A percentile compares a stretch with the other conserved stretches of the same genome.
Conservation (phyloP, 2,888 invertebrate species). For the Erannis defoliaria region DNA sequence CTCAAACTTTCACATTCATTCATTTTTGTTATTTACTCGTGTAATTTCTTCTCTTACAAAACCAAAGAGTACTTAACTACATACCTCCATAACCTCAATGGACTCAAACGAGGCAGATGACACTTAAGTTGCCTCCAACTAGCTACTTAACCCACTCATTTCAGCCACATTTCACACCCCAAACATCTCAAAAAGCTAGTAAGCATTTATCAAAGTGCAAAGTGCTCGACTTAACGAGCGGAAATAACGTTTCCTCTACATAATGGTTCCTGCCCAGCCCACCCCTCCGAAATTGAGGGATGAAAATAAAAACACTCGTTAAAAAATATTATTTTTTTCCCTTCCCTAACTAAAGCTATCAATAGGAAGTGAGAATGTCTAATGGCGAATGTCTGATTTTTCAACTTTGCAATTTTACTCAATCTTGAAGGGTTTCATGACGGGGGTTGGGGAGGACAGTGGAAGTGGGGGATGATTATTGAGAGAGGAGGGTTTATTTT, state of each 20-base stretch:
- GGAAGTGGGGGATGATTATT: constrained; percentile 5
- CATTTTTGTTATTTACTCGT: no score
- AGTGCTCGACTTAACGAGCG: constrained; percentile 82
- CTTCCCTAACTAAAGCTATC: constrained; percentile 46
- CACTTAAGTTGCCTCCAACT: constrained; percentile 18
- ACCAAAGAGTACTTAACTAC: neutral
- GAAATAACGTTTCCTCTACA: constrained; percentile 82
- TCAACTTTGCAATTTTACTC: constrained; percentile 35
- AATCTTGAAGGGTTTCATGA: constrained; percentile 6
- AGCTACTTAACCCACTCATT: constrained; percentile 36
- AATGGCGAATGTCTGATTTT: constrained; percentile 33
- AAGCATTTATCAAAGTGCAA: constrained; percentile 81
- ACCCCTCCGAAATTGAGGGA: constrained; percentile 60
- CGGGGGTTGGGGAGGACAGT: constrained; percentile 8
- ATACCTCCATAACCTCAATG: neutral
- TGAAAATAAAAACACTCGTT: constrained; percentile 68
- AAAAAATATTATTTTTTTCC: constrained; percentile 67
- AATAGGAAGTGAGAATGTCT: constrained; percentile 37
- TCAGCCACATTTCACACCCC: constrained; percentile 53
- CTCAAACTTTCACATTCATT: no score
- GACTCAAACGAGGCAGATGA: constrained; percentile 31
- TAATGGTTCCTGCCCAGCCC: constrained; percentile 73
- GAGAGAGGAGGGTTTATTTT: constrained; percentile 1
- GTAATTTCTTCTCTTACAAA: neutral
- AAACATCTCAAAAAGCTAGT: constrained; percentile 68